These are phyloP conservation scores for Lepus townsendii DNA, from an alignment of 2,797 vertebrate genomes.

Conservation along the genomic window DNA sequence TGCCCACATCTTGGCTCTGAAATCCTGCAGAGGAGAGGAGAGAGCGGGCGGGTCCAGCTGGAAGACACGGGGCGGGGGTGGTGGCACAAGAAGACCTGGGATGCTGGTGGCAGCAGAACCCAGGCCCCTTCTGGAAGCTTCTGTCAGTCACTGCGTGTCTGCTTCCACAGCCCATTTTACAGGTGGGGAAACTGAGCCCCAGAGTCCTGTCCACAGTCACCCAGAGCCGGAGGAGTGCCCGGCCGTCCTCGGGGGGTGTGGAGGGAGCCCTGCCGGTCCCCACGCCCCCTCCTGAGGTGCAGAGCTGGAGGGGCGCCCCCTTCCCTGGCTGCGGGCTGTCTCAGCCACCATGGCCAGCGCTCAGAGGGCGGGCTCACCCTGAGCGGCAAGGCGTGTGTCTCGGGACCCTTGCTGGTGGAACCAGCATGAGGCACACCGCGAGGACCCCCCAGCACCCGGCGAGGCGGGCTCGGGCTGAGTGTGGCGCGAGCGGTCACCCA, in stretches of 20 bases:
- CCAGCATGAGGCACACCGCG: neutral
- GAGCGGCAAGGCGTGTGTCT: neutral
- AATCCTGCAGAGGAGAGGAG: slow-evolving; percentile 75
- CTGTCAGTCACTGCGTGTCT: neutral
- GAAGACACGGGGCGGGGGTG: accelerated
- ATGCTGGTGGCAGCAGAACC: accelerated
- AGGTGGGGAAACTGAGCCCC: neutral
- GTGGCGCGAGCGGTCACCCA: accelerated
- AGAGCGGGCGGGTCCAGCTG: neutral
- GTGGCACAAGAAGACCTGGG: accelerated
- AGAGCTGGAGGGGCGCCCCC: no score
- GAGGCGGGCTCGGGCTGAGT: neutral
- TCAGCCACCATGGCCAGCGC: no score
- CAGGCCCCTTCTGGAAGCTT: neutral
- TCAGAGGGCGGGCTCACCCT: no score
- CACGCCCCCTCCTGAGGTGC: accelerated
- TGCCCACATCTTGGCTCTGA: slow-evolving; percentile 83
- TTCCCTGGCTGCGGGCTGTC: no score
- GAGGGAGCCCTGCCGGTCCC: no score
- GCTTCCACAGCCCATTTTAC: neutral
- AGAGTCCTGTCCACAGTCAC: neutral
- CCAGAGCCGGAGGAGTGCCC: neutral
- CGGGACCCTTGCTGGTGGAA: neutral
- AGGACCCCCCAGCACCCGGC: no score
- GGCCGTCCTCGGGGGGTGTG: neutral